These are phyloP conservation scores for Premnoplex brunnescens DNA, from an alignment of 2,797 vertebrate genomes.

Conservation along the genomic window DNA sequence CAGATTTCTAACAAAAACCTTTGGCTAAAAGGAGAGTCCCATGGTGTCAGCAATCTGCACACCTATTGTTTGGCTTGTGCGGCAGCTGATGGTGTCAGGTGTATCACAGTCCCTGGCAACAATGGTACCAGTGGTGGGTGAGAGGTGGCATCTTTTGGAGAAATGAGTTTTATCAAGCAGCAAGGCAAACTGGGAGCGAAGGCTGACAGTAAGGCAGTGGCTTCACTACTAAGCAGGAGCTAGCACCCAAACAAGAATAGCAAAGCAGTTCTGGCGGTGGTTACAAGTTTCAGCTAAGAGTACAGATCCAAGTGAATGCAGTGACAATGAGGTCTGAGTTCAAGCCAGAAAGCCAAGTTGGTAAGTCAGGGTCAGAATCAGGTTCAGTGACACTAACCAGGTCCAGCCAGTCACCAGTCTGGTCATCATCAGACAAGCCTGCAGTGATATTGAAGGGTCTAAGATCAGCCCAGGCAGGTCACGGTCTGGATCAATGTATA, in stretches of 20 bases:
- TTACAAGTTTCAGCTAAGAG: not conserved
- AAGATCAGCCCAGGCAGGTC: not conserved
- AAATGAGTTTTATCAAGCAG: not conserved
- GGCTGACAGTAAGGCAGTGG: not conserved
- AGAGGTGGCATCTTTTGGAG: not conserved
- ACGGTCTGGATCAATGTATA: not conserved
- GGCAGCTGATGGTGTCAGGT: not conserved
- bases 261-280: not conserved
- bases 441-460: not conserved
- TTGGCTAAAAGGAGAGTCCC: not conserved
- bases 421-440: not conserved
- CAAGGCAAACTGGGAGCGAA: accelerated
- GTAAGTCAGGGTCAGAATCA: not conserved
- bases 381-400: not conserved
- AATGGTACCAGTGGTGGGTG: not conserved
- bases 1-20: not conserved
- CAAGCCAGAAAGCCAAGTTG: not conserved
- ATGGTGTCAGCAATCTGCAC: accelerated
- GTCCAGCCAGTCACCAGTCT: not conserved
- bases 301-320: not conserved
- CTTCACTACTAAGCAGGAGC: not conserved
- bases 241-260: not conserved
- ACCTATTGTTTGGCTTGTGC: not conserved
- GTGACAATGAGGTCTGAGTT: not conserved
- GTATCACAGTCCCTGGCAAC: not conserved